phyloP scores from a whole-genome alignment of 2,888 invertebrate genomes.

The Netelia fuscicornis region DNA sequence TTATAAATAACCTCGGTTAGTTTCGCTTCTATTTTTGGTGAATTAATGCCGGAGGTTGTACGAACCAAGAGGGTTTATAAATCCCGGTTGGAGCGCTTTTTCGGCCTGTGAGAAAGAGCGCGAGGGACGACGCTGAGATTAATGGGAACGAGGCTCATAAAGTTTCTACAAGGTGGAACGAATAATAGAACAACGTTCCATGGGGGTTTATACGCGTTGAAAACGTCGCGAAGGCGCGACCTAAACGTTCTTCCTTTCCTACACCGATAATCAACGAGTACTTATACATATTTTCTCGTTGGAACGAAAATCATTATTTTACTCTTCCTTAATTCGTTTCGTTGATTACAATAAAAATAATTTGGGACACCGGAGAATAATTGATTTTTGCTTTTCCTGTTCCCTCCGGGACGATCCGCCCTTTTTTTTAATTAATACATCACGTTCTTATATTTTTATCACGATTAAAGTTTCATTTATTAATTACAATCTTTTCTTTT shows the following conservation, averaged over 20 bases:
- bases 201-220: neutral
- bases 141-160: conserved; percentile 78
- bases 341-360: conserved; percentile 14
- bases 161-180: conserved; percentile 76
- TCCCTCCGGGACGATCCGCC: neutral
- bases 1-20: conserved; percentile 75
- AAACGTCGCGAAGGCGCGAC: conserved; percentile 21
- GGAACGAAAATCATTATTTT: conserved; percentile 42
- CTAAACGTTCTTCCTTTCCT: conserved; percentile 25
- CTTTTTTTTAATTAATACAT: no score
- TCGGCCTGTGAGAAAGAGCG: conserved; percentile 66
- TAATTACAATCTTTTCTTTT: no score
- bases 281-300: conserved; percentile 14
- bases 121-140: conserved; percentile 73
- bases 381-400: conserved; percentile 8
- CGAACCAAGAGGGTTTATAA: conserved; percentile 29
- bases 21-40: conserved; percentile 76
- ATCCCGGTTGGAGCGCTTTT: conserved; percentile 13
- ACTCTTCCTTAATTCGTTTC: neutral
- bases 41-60: conserved; percentile 73
- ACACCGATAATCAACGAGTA: conserved; percentile 32
- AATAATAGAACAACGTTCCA: neutral
- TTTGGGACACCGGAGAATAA: conserved; percentile 31
- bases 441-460: neutral
- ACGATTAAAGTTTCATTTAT: no score